A percentile compares a stretch with the other conserved stretches of the same genome.
These are phyloP conservation scores for Microcebus ravelobensis DNA, from an alignment of 2,113 vertebrate species.

Conservation along the genomic window DNA sequence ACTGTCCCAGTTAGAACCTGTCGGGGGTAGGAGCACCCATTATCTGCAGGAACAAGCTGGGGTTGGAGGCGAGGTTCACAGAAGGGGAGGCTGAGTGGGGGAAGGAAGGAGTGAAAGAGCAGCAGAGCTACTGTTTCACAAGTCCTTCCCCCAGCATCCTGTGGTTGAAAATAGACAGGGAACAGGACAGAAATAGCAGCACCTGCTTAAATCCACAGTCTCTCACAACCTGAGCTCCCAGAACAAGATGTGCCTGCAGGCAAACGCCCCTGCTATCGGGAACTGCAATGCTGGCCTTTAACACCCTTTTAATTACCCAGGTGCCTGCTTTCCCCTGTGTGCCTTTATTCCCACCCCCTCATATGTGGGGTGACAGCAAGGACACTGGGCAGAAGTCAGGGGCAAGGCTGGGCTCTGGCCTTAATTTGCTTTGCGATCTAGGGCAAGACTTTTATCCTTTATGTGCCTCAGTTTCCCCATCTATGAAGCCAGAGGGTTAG, in stretches of 20 bases:
- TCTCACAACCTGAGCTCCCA: slow-evolving; percentile 30
- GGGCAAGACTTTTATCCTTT: not conserved
- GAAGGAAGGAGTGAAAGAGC: not conserved
- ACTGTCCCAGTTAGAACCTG: not conserved
- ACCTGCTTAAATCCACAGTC: slow-evolving; percentile 55
- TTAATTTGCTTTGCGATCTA: not conserved
- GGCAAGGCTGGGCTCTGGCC: not conserved
- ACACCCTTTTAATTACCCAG: not conserved
- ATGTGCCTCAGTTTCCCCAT: not conserved
- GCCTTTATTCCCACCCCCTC: not conserved
- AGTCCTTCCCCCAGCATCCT: slow-evolving; percentile 45
- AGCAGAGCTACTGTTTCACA: not conserved
- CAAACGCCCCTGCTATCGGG: fast-evolving
- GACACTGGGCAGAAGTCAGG: not conserved
- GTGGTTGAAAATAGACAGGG: slow-evolving; percentile 47
- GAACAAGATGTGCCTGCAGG: slow-evolving; percentile 4
- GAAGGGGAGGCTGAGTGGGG: not conserved
- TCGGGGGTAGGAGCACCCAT: not conserved
- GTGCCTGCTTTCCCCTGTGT: not conserved
- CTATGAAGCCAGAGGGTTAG: not conserved
- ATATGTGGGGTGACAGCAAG: not conserved
- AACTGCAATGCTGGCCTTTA: not conserved
- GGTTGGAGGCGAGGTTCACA: not conserved
- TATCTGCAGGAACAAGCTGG: not conserved
- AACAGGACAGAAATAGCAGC: slow-evolving; percentile 64